Percentiles rank a stretch among this genome's conserved stretches.
Evolutionary conservation across 2,113 vertebrate genomes (phyloP).

Genomic region (Myotis lucifugus): DNA sequence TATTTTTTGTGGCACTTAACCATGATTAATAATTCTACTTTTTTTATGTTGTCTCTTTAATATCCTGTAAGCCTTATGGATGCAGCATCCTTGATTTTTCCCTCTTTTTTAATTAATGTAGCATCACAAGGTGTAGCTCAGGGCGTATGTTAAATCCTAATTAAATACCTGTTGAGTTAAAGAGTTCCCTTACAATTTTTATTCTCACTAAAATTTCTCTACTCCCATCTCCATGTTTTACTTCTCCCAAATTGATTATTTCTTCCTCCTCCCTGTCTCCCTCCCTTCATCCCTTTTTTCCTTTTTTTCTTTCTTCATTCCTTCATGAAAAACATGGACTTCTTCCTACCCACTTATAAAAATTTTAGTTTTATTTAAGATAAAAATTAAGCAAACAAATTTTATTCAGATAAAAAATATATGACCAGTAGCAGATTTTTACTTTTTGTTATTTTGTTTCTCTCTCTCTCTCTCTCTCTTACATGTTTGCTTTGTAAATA

Average conservation of each 20-base stretch:
- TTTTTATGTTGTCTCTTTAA: background rate
- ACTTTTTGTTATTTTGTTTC: background rate
- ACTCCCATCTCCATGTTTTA: background rate
- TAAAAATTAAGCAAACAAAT: background rate
- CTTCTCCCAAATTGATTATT: background rate
- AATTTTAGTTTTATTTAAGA: background rate
- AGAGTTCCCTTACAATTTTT: background rate
- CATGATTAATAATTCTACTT: conserved; percentile 1
- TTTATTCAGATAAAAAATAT: background rate
- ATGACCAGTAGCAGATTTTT: background rate
- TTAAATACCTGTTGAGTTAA: background rate
- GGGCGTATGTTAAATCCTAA: background rate
- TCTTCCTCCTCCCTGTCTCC: too few species aligned
- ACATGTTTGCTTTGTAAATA: background rate
- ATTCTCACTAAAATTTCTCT: background rate
- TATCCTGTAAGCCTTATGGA: background rate
- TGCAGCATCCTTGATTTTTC: background rate
- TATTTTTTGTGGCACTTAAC: background rate
- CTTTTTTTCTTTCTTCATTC: background rate
- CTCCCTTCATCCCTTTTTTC: background rate
- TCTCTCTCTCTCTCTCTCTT: background rate
- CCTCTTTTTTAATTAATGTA: background rate
- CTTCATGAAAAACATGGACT: background rate
- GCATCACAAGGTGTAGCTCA: background rate
- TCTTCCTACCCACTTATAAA: background rate